These are phyloP conservation scores for Phania funesta DNA, from an alignment of 2,888 invertebrate genomes.

Conservation along the genomic window DNA sequence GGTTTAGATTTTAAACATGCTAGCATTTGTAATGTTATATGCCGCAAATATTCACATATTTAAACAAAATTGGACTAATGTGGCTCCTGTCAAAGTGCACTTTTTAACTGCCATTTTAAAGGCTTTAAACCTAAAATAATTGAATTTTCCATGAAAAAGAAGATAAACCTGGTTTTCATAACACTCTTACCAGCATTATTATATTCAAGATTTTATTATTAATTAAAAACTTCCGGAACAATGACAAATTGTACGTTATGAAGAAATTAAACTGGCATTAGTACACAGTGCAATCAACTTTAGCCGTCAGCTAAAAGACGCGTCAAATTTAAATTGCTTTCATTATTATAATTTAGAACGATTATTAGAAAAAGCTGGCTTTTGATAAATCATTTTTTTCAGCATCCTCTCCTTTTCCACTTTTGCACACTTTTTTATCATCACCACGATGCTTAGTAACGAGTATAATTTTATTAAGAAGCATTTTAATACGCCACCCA, in stretches of 20 bases:
- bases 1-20: too few relatives aligned
- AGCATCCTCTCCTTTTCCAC: not conserved
- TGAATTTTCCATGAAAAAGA: too few relatives aligned
- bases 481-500: not conserved
- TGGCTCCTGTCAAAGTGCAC: too few relatives aligned
- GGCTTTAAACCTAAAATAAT: too few relatives aligned
- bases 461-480: constrained; percentile 20
- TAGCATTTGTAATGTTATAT: too few relatives aligned
- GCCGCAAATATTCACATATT: too few relatives aligned
- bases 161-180: too few relatives aligned
- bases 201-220: too few relatives aligned
- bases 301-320: constrained; percentile 54
- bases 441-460: not conserved
- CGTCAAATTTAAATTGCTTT: constrained; percentile 65
- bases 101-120: too few relatives aligned
- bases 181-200: too few relatives aligned
- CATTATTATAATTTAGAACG: constrained; percentile 41
- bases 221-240: not conserved
- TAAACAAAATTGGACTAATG: too few relatives aligned
- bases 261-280: not conserved
- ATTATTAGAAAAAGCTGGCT: constrained; percentile 17
- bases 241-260: not conserved
- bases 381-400: constrained; percentile 3
- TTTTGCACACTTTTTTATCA: not conserved
- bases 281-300: constrained; percentile 8